These are phyloP conservation scores for Pimpla rufipes DNA, from an alignment of 2,888 invertebrate genomes.

Conservation along the genomic window DNA sequence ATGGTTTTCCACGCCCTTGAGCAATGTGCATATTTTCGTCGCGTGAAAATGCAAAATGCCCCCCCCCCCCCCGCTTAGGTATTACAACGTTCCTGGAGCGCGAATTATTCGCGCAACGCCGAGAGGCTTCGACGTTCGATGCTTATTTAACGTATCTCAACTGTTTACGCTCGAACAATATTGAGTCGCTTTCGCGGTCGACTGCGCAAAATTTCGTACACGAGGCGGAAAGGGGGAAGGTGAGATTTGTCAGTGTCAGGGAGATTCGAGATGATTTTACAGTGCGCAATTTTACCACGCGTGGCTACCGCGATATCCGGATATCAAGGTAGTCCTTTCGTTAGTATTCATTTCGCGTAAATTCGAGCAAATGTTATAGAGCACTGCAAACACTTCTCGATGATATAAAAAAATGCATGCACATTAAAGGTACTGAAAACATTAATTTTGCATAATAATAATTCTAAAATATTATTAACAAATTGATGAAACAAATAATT, in stretches of 20 bases:
- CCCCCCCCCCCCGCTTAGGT: no score
- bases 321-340: no score
- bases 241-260: slow-evolving; percentile 1
- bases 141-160: slow-evolving; percentile 21
- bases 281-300: no score
- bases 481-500: no score
- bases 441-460: no score
- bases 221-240: no score
- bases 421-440: no score
- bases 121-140: neutral
- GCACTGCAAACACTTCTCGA: no score
- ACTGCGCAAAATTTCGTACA: slow-evolving; percentile 8
- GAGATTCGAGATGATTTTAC: neutral
- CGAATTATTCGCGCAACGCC: slow-evolving; percentile 16
- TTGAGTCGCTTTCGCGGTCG: slow-evolving; percentile 1
- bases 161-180: neutral
- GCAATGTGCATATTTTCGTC: slow-evolving; percentile 4
- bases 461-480: no score
- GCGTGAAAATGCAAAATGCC: slow-evolving; percentile 8
- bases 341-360: no score
- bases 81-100: neutral
- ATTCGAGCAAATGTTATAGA: no score
- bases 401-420: no score
- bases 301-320: neutral
- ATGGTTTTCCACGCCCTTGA: slow-evolving; percentile 7